phyloP scores from a whole-genome alignment of 2,113 vertebrate species.

The Narcine bancroftii region DNA sequence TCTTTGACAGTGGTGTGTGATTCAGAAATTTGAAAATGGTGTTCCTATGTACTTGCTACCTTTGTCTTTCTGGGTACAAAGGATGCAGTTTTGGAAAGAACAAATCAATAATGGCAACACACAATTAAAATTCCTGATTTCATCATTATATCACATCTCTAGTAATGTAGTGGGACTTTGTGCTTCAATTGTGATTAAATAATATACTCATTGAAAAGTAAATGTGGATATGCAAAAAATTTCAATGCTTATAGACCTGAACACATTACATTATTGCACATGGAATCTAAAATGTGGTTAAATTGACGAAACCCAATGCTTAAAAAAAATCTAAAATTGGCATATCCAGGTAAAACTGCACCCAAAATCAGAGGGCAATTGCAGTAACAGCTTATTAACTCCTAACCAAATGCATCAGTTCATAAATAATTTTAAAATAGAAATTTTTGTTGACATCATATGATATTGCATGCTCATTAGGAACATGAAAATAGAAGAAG shows the following conservation, averaged over 20 bases:
- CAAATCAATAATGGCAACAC: not conserved
- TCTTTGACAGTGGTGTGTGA: not conserved
- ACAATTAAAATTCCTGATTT: not conserved
- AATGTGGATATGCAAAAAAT: not conserved
- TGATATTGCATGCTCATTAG: not conserved
- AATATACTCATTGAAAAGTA: not conserved
- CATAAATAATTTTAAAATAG: not conserved
- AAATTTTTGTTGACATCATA: not conserved
- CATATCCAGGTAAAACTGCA: not conserved
- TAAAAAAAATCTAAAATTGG: not conserved
- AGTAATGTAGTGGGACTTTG: not conserved
- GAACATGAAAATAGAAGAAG: not conserved
- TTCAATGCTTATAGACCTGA: not conserved
- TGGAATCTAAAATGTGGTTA: not conserved
- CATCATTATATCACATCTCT: not conserved
- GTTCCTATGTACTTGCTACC: not conserved
- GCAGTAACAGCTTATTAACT: not conserved
- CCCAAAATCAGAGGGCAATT: not conserved
- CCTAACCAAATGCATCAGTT: not conserved
- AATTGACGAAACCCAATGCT: not conserved
- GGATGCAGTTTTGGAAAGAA: not conserved
- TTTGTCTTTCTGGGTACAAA: not conserved
- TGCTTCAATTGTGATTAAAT: not conserved
- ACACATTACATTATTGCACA: not conserved
- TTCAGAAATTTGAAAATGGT: not conserved